Base-by-base conservation (phyloP, 2,113 vertebrate genomes). In the Cavia porcellus region DNA sequence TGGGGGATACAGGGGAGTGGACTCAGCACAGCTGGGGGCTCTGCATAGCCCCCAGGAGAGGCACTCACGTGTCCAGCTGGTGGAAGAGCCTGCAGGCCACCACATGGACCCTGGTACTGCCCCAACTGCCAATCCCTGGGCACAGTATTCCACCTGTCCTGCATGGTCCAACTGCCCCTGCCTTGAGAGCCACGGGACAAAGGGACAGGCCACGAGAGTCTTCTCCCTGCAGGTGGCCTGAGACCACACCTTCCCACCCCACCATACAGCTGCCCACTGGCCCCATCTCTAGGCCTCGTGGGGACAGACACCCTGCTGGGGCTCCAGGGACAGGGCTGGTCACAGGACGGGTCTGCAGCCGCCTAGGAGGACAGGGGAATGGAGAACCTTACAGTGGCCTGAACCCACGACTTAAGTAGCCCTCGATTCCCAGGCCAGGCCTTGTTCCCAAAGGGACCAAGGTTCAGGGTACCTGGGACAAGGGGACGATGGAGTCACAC, bases 1-100 rank as follows among this genome's bases (percentile, higher is more conserved):
- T 99, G 95, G 9, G 35, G 20, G 6, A 0, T 0, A 30, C 19
- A 2, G 10, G 45, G 11, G 45, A 20, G 45, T 2, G 38, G 8
- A 24, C n/a, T 95, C 2, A 4, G 32, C 1, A 38, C 11, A n/a
- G 10, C 8, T 0, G 3, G 70, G 7, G 7, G 28, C 50, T 83
- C 42, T 7, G 25, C 28, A 14, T 68, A 52, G 28, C 25, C 45
- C 42, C 0, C 8, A 5, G 47, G 35, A 61, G 11, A 17, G 0
- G 9, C 15, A 30, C 25, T 50, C 14, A 3, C 0, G 15, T 32
- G 57, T 14, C 81, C 28, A 45, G 24, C 59, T 10, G 24, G 7
- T 47, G 13, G 3, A 35, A 35, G 55, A 89, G 28, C 70, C 80
- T 6, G 1, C 0, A 52, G 30, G 7, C 12, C 17, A 38, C 82